These are phyloP conservation scores for Epinotia bilunana DNA, from an alignment of 2,888 invertebrate genomes.

Conservation along the genomic window DNA sequence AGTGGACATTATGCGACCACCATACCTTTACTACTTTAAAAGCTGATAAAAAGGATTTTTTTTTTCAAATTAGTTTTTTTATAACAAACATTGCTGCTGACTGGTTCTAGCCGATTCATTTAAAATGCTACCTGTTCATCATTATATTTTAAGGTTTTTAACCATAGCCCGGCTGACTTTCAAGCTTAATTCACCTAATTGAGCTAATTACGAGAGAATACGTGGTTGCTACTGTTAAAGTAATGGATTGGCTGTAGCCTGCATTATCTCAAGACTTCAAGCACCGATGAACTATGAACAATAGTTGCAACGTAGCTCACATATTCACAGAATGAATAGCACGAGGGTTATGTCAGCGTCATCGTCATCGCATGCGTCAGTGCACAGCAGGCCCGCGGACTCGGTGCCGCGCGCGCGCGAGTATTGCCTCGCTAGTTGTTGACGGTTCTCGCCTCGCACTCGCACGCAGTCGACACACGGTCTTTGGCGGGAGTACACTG, in stretches of 20 bases:
- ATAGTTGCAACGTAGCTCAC: conserved; percentile 20
- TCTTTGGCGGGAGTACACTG: conserved; percentile 51
- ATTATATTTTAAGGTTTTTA: too few species aligned
- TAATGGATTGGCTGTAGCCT: not conserved
- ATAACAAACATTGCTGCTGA: too few species aligned
- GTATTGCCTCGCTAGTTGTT: conserved; percentile 16
- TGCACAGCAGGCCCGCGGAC: conserved; percentile 31
- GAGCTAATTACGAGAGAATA: too few species aligned
- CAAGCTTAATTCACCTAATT: too few species aligned
- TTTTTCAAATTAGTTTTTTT: too few species aligned
- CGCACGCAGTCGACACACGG: conserved; percentile 51
- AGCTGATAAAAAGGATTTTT: too few species aligned
- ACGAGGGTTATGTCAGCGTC: conserved; percentile 40
- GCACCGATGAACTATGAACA: not conserved
- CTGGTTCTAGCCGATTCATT: not conserved
- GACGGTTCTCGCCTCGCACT: conserved; percentile 37
- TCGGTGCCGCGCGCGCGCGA: conserved; percentile 11
- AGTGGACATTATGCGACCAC: too few species aligned
- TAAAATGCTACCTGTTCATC: not conserved
- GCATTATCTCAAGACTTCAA: not conserved
- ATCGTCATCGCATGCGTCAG: conserved; percentile 43
- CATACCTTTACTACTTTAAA: too few species aligned
- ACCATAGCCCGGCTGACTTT: too few species aligned
- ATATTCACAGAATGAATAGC: conserved; percentile 38
- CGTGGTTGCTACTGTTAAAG: not conserved